A percentile compares a stretch with the other conserved stretches of the same genome.
Conservation (phyloP, 2,113 vertebrate species). For the Malurus alboscapulatus region DNA sequence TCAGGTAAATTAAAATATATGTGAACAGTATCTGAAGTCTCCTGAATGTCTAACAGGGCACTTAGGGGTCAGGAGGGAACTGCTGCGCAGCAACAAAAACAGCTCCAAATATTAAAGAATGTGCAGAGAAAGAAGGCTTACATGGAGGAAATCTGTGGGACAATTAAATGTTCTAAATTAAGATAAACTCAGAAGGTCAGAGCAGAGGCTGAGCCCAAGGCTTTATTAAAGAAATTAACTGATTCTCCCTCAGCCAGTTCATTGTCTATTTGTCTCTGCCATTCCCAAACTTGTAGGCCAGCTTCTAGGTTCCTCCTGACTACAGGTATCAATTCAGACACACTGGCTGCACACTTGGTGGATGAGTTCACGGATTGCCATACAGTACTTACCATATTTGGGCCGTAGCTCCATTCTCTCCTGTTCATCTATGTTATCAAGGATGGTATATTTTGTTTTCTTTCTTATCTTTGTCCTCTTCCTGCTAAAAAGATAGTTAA, state of each 20-base stretch:
- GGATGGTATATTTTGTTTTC: slow-evolving; percentile 89
- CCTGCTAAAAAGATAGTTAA: slow-evolving; percentile 66
- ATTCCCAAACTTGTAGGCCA: background rate
- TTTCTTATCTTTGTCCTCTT: slow-evolving; percentile 85
- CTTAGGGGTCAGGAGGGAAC: background rate
- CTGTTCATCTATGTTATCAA: slow-evolving; percentile 92
- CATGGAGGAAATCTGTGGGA: background rate
- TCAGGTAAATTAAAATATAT: background rate
- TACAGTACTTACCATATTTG: slow-evolving; percentile 78
- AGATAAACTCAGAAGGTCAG: background rate
- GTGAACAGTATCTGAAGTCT: background rate
- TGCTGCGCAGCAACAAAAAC: rapidly evolving
- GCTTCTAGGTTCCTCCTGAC: background rate
- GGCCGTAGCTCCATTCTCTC: slow-evolving; percentile 88
- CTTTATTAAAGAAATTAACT: background rate
- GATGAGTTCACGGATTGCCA: background rate
- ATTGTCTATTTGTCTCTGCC: background rate
- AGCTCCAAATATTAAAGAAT: background rate
- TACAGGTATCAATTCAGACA: background rate
- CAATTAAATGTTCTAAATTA: background rate
- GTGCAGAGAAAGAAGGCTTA: background rate
- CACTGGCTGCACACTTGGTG: background rate
- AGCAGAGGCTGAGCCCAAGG: background rate
- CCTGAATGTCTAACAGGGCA: background rate
- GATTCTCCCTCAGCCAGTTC: background rate